Evolutionary conservation across 1,140 invertebrate species (phyloP), one percentile per base, ranked within the genome.

Genomic region (Brachionus koreanus): DNA sequence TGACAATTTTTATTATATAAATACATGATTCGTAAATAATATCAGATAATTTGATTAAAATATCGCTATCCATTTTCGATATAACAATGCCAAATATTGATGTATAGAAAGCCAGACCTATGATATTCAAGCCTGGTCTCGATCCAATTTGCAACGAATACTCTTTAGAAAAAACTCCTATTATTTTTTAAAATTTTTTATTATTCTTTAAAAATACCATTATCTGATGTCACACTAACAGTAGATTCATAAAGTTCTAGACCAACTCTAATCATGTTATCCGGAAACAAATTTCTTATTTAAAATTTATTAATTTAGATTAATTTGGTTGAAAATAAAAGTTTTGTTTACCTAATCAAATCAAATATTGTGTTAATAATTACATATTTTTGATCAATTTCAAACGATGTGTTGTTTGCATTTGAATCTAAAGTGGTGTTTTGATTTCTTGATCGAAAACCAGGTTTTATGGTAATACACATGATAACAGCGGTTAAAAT

Each of bases 381-480:
- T 10, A 65, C 29, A 33, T 43, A 74, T 23, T 74, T 74, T 43
- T 74, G 83, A 83, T 9, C 37, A 74, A 42, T 42, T n/a, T 69
- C 69, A 46, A n/a, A 16, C 19, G 39, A 42, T 42, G 33, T 74
- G 25, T n/a, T 43, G 37, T 42, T 43, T 23, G 39, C 0, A n/a
- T 5, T 0, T 1, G 10, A 1, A 12, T 10, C 9, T 3, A 29
- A 16, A 52, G 25, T 76, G 9, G 2, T 12, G 12, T 76, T 76
- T n/a, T 33, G 89, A 89, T 1, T 89, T 89, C 77, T 90, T 88
- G 82, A 90, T 90, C 33, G 85, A 33, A 74, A 5, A 33, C 63
- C 63, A 65, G 63, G 63, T 33, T 65, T 29, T n/a, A 65, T 65
- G 5, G 10, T 65, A 12, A 88, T 81, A 3, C 90, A 89, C 9